A percentile compares a stretch with the other conserved stretches of the same genome.
Evolutionary conservation across 1,140 invertebrate genomes (phyloP).

Genomic region (Ceratina japonica): DNA sequence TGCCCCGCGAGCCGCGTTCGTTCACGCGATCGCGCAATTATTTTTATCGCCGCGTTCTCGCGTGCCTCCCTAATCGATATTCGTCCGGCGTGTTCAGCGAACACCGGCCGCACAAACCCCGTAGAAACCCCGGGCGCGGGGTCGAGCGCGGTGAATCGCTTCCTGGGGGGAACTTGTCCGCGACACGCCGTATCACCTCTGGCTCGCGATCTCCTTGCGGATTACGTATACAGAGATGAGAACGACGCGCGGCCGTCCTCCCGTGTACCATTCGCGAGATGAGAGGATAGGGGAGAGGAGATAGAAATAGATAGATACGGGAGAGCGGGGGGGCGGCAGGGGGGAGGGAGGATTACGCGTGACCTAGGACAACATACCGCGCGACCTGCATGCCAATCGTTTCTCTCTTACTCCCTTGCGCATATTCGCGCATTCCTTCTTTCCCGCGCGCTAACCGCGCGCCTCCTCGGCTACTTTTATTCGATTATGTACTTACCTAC

Average conservation of each 20-base stretch:
- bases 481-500: background rate
- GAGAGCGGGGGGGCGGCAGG: slow-evolving; percentile 52
- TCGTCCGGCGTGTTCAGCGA: slow-evolving; percentile 41
- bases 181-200: too few species aligned
- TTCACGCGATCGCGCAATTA: slow-evolving; percentile 34
- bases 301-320: slow-evolving; percentile 25
- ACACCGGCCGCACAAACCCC: slow-evolving; percentile 21
- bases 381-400: slow-evolving; percentile 78
- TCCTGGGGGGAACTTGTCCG: background rate
- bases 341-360: slow-evolving; percentile 71
- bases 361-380: slow-evolving; percentile 79
- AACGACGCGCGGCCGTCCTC: slow-evolving; percentile 11
- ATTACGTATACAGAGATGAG: slow-evolving; percentile 34
- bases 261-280: slow-evolving; percentile 8
- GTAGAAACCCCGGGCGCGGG: slow-evolving; percentile 24
- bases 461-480: background rate
- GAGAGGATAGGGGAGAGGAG: slow-evolving; percentile 22
- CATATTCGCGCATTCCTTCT: slow-evolving; percentile 59
- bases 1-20: background rate
- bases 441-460: slow-evolving; percentile 24
- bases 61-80: slow-evolving; percentile 41
- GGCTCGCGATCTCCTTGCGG: slow-evolving; percentile 48
- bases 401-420: slow-evolving; percentile 71
- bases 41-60: slow-evolving; percentile 40
- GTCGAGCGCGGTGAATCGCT: slow-evolving; percentile 22